Evolutionary conservation across 1,140 invertebrate genomes (phyloP), one percentile per base, ranked within the genome.

Genomic region (Brachionus rubens): DNA sequence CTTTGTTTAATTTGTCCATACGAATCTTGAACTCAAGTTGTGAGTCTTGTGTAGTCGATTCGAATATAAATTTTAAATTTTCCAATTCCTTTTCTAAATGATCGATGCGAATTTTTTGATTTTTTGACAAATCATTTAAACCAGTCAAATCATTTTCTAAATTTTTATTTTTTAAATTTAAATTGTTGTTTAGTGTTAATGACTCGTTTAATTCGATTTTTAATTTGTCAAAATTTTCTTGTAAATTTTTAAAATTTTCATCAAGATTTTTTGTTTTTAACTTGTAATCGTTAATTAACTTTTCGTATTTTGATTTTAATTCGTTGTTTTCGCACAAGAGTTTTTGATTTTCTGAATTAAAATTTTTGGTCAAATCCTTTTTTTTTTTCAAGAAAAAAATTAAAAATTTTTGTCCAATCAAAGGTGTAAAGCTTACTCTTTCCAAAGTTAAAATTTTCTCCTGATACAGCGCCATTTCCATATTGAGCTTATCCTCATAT

Each of bases 281-380:
- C 77, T 84, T 80, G 50, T 82, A 83, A 75, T 83, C 81, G 21
- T 80, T 68, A 6, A 79, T 80, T 54, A 83, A 30, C 62, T 82
- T 81, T 46, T 83, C 81, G n/a, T 83, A 50, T 54, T 50, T 72
- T 72, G 30, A 46, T 16, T 62, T 76, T 2, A 62, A 12, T 3
- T 76, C 75, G 4, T 16, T 72, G 28, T 72, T 72, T 72, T 50
- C 68, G 16, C 16, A 40, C n/a, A 54, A 21, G 12, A 72, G 40
- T 48, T 72, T 54, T 72, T 54, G 68, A 33, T 72, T 54, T 72
- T 54, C 68, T 9, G 41, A 16, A 72, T 72, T 72, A 33, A 72
- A 72, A 54, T 54, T 50, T 33, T 54, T 72, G 28, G 46, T 72
- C 68, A 72, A 72, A 54, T 72, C 68, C 43, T 72, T 21, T 40